A percentile compares a stretch with the other conserved stretches of the same genome.
phyloP scores from a whole-genome alignment of 2,888 invertebrate genomes.

The Cephonodes hylas region DNA sequence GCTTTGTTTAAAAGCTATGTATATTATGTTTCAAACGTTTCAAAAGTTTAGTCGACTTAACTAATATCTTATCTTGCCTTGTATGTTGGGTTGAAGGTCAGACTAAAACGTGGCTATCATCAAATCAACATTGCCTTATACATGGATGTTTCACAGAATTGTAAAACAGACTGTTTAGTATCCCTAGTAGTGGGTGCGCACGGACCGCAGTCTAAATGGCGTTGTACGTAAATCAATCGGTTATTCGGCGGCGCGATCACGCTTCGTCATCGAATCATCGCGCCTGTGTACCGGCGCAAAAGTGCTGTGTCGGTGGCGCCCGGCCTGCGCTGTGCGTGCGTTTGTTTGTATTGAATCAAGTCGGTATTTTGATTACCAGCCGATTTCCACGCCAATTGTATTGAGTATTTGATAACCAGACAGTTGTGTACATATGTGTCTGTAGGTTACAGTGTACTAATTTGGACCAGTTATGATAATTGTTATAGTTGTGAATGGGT shows the following conservation, averaged over 20 bases:
- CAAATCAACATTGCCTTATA: too few relatives aligned
- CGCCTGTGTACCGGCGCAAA: slow-evolving; percentile 24
- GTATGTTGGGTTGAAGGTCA: not conserved
- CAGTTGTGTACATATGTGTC: not conserved
- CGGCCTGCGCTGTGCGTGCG: not conserved
- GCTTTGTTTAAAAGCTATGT: too few relatives aligned
- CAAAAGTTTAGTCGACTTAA: too few relatives aligned
- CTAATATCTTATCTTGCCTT: too few relatives aligned
- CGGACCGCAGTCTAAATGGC: slow-evolving; percentile 15
- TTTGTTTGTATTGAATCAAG: slow-evolving; percentile 1
- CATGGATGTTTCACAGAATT: not conserved
- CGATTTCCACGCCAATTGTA: not conserved
- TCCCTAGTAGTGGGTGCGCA: slow-evolving; percentile 22
- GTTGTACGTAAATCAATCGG: slow-evolving; percentile 46
- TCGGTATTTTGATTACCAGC: not conserved
- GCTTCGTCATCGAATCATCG: slow-evolving; percentile 43
- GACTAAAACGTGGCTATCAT: too few relatives aligned
- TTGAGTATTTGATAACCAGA: not conserved
- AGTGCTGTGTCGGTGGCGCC: slow-evolving; percentile 11
- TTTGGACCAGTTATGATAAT: not conserved
- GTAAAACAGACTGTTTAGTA: slow-evolving; percentile 16
- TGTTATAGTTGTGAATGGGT: not conserved
- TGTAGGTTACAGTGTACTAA: not conserved
- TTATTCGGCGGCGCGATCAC: slow-evolving; percentile 40
- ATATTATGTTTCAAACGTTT: too few relatives aligned